Percentiles rank a stretch among this genome's conserved stretches.
phyloP scores from a whole-genome alignment of 2,113 vertebrate species.

The Sakesphorus luctuosus region DNA sequence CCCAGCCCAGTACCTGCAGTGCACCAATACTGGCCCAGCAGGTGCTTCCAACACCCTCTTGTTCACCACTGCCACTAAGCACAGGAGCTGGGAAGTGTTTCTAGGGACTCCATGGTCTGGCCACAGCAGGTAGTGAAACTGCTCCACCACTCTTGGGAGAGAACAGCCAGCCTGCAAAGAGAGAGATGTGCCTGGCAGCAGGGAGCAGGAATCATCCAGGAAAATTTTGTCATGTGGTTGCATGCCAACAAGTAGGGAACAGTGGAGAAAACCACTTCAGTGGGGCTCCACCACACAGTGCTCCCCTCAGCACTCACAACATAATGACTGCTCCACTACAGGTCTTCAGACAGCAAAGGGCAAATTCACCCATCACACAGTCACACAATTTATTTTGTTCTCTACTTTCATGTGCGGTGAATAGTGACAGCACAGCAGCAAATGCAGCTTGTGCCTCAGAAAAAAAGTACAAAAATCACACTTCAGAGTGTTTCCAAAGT shows the following conservation, averaged over 20 bases:
- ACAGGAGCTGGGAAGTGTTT: conserved; percentile 45
- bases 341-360: not conserved
- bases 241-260: not conserved
- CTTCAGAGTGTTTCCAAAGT: not conserved
- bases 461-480: not conserved
- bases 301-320: not conserved
- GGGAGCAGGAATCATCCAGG: not conserved
- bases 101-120: conserved; percentile 63
- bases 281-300: not conserved
- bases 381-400: not conserved
- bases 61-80: conserved; percentile 52
- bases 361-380: not conserved
- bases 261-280: not conserved
- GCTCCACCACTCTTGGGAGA: conserved; percentile 52
- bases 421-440: not conserved
- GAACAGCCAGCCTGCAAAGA: conserved; percentile 34
- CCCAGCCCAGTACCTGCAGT: conserved; percentile 61
- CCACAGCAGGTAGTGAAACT: conserved; percentile 68
- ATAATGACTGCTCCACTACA: not conserved
- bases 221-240: not conserved
- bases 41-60: not conserved
- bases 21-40: conserved; percentile 49
- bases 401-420: not conserved
- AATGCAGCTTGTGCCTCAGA: not conserved
- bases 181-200: not conserved